Percentiles rank a stretch among this genome's conserved stretches.
phyloP scores from a whole-genome alignment of 1,140 invertebrate species.

The Brachionus paranguensis region DNA sequence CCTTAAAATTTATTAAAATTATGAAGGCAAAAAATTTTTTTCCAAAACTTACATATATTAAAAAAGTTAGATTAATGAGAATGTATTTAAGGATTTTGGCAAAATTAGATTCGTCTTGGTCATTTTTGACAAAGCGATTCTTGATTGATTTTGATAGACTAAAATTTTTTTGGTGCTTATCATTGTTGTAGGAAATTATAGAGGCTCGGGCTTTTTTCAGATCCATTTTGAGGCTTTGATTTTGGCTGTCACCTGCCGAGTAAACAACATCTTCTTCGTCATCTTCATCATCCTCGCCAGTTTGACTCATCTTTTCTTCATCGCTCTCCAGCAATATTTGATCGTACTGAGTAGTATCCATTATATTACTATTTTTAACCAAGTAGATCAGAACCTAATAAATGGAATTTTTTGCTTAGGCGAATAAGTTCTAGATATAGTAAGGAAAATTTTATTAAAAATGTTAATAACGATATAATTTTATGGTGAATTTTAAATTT shows the following conservation, averaged over 20 bases:
- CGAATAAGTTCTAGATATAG: not conserved
- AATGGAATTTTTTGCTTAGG: no score
- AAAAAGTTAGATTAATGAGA: slow-evolving; percentile 10
- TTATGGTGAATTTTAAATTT: not conserved
- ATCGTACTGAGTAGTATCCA: slow-evolving; percentile 1
- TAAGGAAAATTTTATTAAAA: not conserved
- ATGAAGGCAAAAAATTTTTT: not conserved
- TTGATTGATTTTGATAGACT: not conserved
- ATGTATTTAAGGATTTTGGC: not conserved
- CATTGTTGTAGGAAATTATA: not conserved
- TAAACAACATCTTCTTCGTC: not conserved
- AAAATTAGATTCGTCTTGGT: not conserved
- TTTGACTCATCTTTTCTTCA: not conserved
- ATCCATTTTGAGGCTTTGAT: not conserved
- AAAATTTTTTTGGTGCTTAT: not conserved
- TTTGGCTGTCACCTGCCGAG: not conserved
- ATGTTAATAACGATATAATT: not conserved
- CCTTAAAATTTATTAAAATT: not conserved
- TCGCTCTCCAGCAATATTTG: not conserved
- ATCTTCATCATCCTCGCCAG: not conserved
- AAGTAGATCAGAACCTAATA: not conserved
- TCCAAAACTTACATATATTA: not conserved
- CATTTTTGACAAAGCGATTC: not conserved
- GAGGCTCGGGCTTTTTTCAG: not conserved
- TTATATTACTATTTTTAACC: not conserved